Base-by-base conservation (phyloP, 2,113 vertebrate genomes). In the Litocranius walleri region DNA sequence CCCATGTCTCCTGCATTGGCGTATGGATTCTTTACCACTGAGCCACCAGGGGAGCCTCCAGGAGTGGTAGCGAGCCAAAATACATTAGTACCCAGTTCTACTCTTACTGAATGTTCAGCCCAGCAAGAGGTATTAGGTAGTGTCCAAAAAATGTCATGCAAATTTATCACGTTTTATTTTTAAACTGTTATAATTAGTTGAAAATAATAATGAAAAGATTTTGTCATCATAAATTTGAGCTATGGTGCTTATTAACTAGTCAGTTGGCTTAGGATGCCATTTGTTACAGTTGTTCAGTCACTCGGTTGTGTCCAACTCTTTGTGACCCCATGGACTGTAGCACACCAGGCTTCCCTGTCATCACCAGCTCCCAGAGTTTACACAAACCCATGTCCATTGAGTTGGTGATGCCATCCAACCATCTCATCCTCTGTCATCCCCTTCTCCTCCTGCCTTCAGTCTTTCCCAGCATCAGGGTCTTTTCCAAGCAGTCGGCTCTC, bases 281-380 rank as follows among this genome's bases (percentile, higher is more conserved):
- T 71, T 71, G n/a, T 71, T 71, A 21, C 7, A 62, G 61, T 36
- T 71, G 64, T 6, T 71, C n/a, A 71, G n/a, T 36, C n/a, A 1
- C 19, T 71, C 64, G 36, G 64, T 36, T 0, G 0, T 36, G 64
- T 36, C 64, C 33, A 1, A 36, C n/a, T 36, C n/a, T 71, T 36
- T 71, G 64, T 3, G n/a, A 36, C n/a, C n/a, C n/a, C n/a, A 36
- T 71, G 19, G n/a, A 11, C n/a, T 71, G n/a, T 4, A 36, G 64
- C 64, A 36, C 0, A 1, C 17, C n/a, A 23, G 64, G 64, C n/a
- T 3, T 71, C 67, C n/a, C 19, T 40, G 67, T 23, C n/a, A 40
- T 71, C 5, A 6, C n/a, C n/a, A 6, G 23, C 67, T 23, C 19
- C 67, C 0, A 0, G 10, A 40, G n/a, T 3, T 3, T 23, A 1